Evolutionary conservation across 35 echinoderm and acorn worm species (phyloP), one percentile per base, ranked within the genome.

Genomic region (Apostichopus parvimensis): DNA sequence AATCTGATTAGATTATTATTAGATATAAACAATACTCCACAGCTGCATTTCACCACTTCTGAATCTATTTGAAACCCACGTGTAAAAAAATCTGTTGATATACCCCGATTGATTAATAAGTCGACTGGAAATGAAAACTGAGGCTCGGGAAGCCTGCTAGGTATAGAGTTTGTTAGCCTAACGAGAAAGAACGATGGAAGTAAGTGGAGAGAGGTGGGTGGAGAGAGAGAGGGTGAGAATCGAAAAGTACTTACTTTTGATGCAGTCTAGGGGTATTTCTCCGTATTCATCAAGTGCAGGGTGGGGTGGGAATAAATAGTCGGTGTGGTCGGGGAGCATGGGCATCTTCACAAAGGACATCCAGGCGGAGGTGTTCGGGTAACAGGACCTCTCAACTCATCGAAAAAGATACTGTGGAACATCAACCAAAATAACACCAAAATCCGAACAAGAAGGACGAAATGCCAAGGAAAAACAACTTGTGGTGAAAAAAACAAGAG

Each of bases 281-380:
- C 90, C 93, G 88, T 97, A 97, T 77, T 97, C 95, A 56, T 97
- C 95, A 73, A 97, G 58, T 23, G 95, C 79, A 52, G 91, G 93
- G 70, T 93, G 93, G 23, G 93, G 91, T 54, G 95, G 91, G 66
- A 97, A 97, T 56, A 97, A 79, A 57, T 97, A 97, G 56, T 97
- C 95, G 5, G 92, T 90, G 77, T 97, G 95, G 21, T 97, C 95
- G 11, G 95, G 95, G 26, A 97, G 73, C 93, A 97, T 97, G 25
- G 95, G 95, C 95, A 97, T 97, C 57, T 77, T 95, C 45, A 91
- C 61, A 66, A 68, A 64, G 60, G 86, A 88, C 86, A 88, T 88
- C 86, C 86, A 88, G 86, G 15, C 86, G 21, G 86, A 73, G 21
- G 45, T 68, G 34, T 73, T 58, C 57, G 85, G 86, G 86, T 54